Conservation (phyloP, 2,888 invertebrate species). For the Marronus borbonicus region DNA sequence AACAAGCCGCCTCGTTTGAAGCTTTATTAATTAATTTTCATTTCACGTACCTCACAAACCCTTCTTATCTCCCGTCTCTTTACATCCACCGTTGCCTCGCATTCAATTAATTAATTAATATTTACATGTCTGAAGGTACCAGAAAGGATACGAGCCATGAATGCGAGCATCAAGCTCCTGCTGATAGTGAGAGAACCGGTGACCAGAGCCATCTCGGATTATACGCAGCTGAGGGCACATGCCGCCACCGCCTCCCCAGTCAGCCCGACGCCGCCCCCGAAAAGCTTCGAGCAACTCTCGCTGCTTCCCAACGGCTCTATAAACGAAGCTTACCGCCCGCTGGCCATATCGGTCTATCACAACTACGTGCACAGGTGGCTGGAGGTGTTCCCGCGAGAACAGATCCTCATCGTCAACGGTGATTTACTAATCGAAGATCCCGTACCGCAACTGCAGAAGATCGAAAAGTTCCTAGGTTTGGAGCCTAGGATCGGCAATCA, state of each 20-base stretch:
- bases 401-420: conserved; percentile 95
- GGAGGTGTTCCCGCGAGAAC: conserved; percentile 91
- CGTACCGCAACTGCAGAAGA: conserved; percentile 87
- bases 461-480: conserved; percentile 89
- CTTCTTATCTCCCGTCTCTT: background rate
- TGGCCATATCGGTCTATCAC: conserved; percentile 92
- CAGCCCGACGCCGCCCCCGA: conserved; percentile 67
- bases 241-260: conserved; percentile 83
- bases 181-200: conserved; percentile 97
- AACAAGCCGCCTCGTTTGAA: conserved; percentile 7
- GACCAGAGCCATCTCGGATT: conserved; percentile 96
- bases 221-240: conserved; percentile 91
- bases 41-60: background rate
- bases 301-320: conserved; percentile 86
- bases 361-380: conserved; percentile 93
- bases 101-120: conserved; percentile 42
- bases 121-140: conserved; percentile 79
- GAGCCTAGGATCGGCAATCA: conserved; percentile 81
- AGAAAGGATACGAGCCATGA: conserved; percentile 94
- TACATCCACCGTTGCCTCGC: background rate
- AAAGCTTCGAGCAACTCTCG: conserved; percentile 87
- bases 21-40: conserved; percentile 38
- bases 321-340: conserved; percentile 86
- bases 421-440: conserved; percentile 93
- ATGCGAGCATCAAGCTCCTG: conserved; percentile 90